These are phyloP conservation scores for Troides aeacus DNA, from an alignment of 2,888 invertebrate genomes.

Conservation along the genomic window DNA sequence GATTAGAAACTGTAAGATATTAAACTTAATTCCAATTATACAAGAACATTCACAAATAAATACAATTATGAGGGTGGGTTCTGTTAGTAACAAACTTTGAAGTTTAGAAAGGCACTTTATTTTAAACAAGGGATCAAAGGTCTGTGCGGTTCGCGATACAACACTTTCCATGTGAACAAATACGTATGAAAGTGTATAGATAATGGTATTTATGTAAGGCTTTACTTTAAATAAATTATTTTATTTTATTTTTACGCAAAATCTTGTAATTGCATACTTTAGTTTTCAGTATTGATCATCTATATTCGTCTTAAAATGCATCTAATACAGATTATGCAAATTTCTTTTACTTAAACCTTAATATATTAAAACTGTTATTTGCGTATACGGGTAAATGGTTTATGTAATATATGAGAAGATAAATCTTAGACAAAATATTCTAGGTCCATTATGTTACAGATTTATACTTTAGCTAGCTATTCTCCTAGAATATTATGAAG, in stretches of 20 bases:
- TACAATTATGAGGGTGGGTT: slow-evolving; percentile 6
- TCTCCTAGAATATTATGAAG: background rate
- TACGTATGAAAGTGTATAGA: background rate
- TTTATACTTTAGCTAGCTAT: background rate
- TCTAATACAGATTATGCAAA: too few species aligned
- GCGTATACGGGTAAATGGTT: background rate
- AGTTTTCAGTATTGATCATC: too few species aligned
- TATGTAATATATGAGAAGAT: background rate
- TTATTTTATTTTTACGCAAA: too few species aligned
- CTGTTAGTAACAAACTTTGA: slow-evolving; percentile 21
- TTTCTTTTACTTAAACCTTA: too few species aligned
- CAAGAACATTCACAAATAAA: slow-evolving; percentile 19
- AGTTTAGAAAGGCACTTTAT: slow-evolving; percentile 21
- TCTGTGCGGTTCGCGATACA: slow-evolving; percentile 15
- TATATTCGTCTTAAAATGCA: too few species aligned
- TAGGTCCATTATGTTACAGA: background rate
- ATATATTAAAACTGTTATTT: too few species aligned
- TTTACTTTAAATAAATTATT: too few species aligned
- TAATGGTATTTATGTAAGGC: background rate
- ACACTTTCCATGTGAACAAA: slow-evolving; percentile 3
- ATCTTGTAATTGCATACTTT: too few species aligned
- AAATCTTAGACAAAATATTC: background rate
- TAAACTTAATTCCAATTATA: slow-evolving; percentile 17
- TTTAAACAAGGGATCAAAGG: slow-evolving; percentile 26
- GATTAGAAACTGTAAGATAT: background rate